Evolutionary conservation across 2,113 vertebrate genomes (phyloP), one percentile per base, ranked within the genome.

Genomic region (Calyptomena viridis): DNA sequence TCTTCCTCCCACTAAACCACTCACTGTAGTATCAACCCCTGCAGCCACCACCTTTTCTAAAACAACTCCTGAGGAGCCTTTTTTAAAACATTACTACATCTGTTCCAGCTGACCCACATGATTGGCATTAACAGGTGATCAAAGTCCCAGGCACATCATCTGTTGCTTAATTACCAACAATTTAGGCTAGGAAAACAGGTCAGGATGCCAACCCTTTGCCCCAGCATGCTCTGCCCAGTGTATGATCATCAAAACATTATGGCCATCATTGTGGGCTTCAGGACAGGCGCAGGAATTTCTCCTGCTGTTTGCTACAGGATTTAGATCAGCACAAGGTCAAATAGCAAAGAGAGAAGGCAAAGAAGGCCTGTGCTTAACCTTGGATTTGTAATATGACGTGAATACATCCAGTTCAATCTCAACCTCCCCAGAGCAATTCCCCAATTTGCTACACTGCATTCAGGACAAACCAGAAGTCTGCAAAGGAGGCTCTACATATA

Each of bases 11-110:
- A 2, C 21, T 84, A 78, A 87, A 53, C 6, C 25, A 10, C 1
- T 19, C 37, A 58, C 0, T 1, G 0, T 0, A 0, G 1, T 1
- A 0, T 44, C 13, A 15, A 14, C 6, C 3, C 4, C 35, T 8
- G 0, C 10, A 76, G 3, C 2, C 15, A n/a, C 1, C 3, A 12
- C 15, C 8, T 16, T 42, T 9, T 17, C 49, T 6, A 0, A 58
- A 68, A 5, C 0, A 4, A 3, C 8, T 31, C 4, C 28, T 23
- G 17, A 79, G 14, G 23, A 79, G 5, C 16, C 46, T 37, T 40
- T 73, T 89, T 13, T 10, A 56, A 77, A 73, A 14, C 9, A 40
- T 28, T n/a, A 18, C 35, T 37, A 20, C 15, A 30, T 42, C 42
- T 67, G 30, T 27, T 68, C 33, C 24, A 37, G 40, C 39, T 83